Base-by-base conservation (phyloP, 2,113 vertebrate species). In the Pandion haliaetus region DNA sequence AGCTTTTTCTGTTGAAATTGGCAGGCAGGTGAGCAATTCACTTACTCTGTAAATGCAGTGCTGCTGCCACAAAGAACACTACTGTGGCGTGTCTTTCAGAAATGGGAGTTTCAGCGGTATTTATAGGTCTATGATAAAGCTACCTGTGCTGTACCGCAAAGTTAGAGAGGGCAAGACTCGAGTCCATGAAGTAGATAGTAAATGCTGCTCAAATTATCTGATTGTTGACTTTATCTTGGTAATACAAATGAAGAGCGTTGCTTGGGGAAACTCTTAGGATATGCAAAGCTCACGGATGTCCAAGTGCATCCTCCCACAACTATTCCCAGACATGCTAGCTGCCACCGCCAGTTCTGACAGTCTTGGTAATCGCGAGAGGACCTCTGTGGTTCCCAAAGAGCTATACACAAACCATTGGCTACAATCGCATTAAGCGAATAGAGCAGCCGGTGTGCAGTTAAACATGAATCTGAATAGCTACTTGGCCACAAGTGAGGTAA, bases 161-260 rank as follows among this genome's bases (percentile, higher is more conserved):
- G 76, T 83, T 88, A 90, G n/a, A 73, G 55, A 86, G 55, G 38
- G 38, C 79, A 55, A 58, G 76, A 36, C 21, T 66, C 49, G 47
- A 86, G 38, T 40, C 55, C 44, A 31, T 44, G 79, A 87, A 78
- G 23, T 24, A 91, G 82, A 57, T 42, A 45, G 73, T 61, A 94
- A 95, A 96, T 54, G 72, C 57, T 62, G 36, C 47, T 94, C 61
- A 73, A 66, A 79, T 85, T 85, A 65, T 49, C 69, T 91, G 69
- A 62, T 59, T 88, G 40, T 93, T 95, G 91, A 90, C 84, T 90
- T 95, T 65, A 62, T 83, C 67, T 72, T 79, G 29, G 66, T 91
- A 78, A 82, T 96, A 92, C 49, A 29, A 52, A 90, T 3, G 0
- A 77, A 95, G 45, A 74, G 16, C 5, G 1, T 81, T 61, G 91